Percentiles rank a stretch among this genome's conserved stretches.
Conservation (phyloP, 1,140 invertebrate species). For the Drosophila micromelanica region DNA sequence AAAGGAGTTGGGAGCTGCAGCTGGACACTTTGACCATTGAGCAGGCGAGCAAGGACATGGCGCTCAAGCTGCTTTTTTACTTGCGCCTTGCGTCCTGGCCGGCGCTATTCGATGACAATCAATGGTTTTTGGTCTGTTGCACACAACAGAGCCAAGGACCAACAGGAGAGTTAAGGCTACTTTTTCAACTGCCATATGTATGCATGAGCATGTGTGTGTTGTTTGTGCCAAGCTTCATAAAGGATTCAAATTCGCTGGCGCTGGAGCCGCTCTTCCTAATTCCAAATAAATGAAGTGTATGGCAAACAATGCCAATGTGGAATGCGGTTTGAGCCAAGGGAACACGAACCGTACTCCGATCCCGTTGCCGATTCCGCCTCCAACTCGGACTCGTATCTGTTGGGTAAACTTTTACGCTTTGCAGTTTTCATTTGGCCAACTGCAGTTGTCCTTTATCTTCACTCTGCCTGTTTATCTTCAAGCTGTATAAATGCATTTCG, state of each 20-base stretch:
- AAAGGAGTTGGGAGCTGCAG: slow-evolving; percentile 27
- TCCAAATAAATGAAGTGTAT: slow-evolving; percentile 84
- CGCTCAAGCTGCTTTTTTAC: slow-evolving; percentile 48
- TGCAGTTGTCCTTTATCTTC: slow-evolving; percentile 53
- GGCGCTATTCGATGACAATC: slow-evolving; percentile 80
- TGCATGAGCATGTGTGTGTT: slow-evolving; percentile 63
- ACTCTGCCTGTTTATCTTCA: neutral
- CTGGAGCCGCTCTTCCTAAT: slow-evolving; percentile 67
- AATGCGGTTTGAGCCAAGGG: slow-evolving; percentile 15
- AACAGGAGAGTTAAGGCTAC: slow-evolving; percentile 38
- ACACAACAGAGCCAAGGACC: slow-evolving; percentile 24
- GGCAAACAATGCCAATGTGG: slow-evolving; percentile 75
- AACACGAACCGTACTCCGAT: slow-evolving; percentile 15
- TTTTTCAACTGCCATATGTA: slow-evolving; percentile 49
- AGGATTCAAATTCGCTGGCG: slow-evolving; percentile 79
- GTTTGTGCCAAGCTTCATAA: slow-evolving; percentile 78
- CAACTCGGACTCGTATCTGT: slow-evolving; percentile 17
- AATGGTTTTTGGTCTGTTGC: slow-evolving; percentile 84
- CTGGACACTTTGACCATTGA: slow-evolving; percentile 68
- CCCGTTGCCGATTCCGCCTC: neutral
- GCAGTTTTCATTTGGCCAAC: slow-evolving; percentile 62
- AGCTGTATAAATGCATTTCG: slow-evolving; percentile 50
- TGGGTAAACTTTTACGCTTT: slow-evolving; percentile 62
- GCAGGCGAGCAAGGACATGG: slow-evolving; percentile 40
- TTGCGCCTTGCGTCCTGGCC: slow-evolving; percentile 31